Percentiles rank a stretch among this genome's conserved stretches.
These are phyloP conservation scores for Synergus laeviventris DNA, from an alignment of 2,888 invertebrate species.

Conservation along the genomic window DNA sequence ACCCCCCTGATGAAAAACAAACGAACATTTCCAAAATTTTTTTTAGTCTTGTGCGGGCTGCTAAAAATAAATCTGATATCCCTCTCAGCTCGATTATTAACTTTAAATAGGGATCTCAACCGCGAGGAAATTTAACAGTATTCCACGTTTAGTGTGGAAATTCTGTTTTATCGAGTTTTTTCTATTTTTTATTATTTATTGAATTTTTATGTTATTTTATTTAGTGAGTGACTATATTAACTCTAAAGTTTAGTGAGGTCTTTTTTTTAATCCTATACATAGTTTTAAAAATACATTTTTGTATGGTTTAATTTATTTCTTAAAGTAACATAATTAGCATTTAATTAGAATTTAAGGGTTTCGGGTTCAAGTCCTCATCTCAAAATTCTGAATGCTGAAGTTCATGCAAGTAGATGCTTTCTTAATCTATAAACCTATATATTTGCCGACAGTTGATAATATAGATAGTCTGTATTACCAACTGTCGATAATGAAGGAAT, in stretches of 20 bases:
- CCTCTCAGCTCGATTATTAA: background rate
- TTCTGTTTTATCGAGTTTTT: background rate
- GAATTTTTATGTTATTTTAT: background rate
- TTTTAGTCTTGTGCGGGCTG: background rate
- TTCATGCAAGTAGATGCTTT: too few relatives aligned
- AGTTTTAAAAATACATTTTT: background rate
- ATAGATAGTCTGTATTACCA: too few relatives aligned
- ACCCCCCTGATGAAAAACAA: too few relatives aligned
- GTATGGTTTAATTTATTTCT: background rate
- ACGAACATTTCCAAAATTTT: background rate
- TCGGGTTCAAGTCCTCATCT: too few relatives aligned
- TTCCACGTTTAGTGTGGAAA: background rate
- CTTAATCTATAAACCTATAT: too few relatives aligned
- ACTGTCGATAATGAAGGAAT: too few relatives aligned
- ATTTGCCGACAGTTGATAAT: too few relatives aligned
- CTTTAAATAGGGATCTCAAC: constrained; percentile 2
- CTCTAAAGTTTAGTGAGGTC: background rate
- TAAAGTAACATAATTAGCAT: background rate
- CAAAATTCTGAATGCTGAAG: too few relatives aligned
- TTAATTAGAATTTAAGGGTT: background rate
- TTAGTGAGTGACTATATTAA: background rate
- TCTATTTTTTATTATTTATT: background rate
- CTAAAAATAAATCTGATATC: background rate
- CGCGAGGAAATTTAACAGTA: background rate
- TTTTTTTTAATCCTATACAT: background rate